Percentiles rank a stretch among this genome's conserved stretches.
Conservation (phyloP, 2,113 vertebrate species). For the Podilymbus podiceps region DNA sequence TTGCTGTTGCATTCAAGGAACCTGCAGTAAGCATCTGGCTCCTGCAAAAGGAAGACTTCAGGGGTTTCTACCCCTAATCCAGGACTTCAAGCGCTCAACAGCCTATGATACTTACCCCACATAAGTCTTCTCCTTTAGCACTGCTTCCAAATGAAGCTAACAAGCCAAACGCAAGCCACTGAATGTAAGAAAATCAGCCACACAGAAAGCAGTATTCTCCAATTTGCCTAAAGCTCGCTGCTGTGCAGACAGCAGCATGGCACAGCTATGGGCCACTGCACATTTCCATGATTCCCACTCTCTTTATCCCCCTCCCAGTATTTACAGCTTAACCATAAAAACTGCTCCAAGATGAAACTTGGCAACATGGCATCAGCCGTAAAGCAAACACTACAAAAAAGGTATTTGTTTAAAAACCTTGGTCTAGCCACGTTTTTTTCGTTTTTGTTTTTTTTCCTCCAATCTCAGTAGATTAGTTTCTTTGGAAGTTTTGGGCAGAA, state of each 20-base stretch:
- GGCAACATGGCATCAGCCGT: not conserved
- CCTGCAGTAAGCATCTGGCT: not conserved
- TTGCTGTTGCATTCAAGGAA: not conserved
- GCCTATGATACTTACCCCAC: not conserved
- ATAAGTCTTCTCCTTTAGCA: fast-evolving
- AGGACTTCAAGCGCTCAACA: not conserved
- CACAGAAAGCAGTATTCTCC: not conserved
- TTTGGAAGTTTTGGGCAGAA: not conserved
- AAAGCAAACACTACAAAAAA: not conserved
- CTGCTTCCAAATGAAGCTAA: not conserved
- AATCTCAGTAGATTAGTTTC: not conserved
- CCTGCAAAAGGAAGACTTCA: not conserved
- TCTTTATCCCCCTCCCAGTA: not conserved
- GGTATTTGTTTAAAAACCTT: not conserved
- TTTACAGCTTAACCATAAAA: not conserved
- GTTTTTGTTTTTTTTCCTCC: too few relatives aligned
- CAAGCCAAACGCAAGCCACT: not conserved
- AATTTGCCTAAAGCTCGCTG: not conserved
- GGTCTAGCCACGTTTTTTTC: not conserved
- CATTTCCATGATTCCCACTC: not conserved
- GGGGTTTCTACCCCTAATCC: not conserved
- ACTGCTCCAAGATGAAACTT: not conserved
- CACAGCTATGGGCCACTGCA: not conserved
- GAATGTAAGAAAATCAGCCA: not conserved
- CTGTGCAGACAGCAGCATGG: not conserved